Percentiles rank a stretch among this genome's conserved stretches.
These are phyloP conservation scores for Mormyrus hasselquistii DNA, from an alignment of 2,797 vertebrate species.

Conservation along the genomic window DNA sequence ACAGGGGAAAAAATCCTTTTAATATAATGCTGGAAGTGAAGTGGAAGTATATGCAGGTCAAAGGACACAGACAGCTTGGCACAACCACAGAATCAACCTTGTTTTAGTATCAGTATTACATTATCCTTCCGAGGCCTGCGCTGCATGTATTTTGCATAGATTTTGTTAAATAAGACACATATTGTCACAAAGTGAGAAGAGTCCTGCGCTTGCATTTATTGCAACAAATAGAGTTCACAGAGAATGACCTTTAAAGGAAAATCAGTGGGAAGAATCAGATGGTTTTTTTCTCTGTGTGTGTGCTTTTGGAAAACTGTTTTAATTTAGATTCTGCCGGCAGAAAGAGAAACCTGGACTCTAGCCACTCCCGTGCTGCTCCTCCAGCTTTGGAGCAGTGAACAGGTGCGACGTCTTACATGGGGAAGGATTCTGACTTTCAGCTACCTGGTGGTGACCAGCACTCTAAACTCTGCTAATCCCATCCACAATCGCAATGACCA, in stretches of 20 bases:
- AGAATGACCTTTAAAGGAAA: neutral
- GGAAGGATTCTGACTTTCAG: neutral
- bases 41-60: neutral
- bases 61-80: neutral
- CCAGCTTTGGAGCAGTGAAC: neutral
- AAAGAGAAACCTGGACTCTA: neutral
- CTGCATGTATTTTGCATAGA: neutral
- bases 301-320: neutral
- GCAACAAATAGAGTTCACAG: neutral
- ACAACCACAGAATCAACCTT: neutral
- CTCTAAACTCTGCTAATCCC: neutral
- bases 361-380: neutral
- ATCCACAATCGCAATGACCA: neutral
- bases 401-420: neutral
- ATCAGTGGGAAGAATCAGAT: neutral
- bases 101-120: neutral
- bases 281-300: neutral
- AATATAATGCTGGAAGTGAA: neutral
- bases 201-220: neutral
- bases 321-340: neutral
- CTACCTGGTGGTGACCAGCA: neutral
- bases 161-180: neutral
- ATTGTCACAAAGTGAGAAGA: neutral
- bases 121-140: neutral
- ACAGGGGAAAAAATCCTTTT: neutral